Conservation (phyloP, 2,797 vertebrate species). For the Cyclura pinguis region DNA sequence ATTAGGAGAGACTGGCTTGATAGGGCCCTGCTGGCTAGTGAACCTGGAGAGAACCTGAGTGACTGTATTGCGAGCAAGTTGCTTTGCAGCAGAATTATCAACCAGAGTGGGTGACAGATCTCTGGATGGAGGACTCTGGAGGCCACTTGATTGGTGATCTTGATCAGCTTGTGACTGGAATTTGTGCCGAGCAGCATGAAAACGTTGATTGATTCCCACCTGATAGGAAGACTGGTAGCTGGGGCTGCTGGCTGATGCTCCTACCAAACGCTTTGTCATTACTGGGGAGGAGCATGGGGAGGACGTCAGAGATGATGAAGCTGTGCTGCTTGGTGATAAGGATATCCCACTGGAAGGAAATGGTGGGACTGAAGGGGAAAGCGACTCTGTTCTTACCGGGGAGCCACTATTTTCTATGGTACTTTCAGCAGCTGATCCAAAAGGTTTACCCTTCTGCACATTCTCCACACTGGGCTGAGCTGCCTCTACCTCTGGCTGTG, state of each 20-base stretch:
- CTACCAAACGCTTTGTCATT: slow-evolving; percentile 87
- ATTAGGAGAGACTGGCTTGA: slow-evolving; percentile 88
- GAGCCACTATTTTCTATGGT: slow-evolving; percentile 83
- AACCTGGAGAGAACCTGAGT: slow-evolving; percentile 98
- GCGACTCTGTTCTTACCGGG: slow-evolving; percentile 77
- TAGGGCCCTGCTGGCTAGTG: slow-evolving; percentile 91
- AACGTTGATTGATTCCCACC: slow-evolving; percentile 94
- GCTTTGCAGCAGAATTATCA: slow-evolving; percentile 92
- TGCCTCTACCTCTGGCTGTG: slow-evolving; percentile 59
- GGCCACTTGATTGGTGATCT: slow-evolving; percentile 86
- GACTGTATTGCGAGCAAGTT: slow-evolving; percentile 96
- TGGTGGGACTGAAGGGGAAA: slow-evolving; percentile 71
- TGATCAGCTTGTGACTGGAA: slow-evolving; percentile 95
- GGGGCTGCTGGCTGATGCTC: slow-evolving; percentile 83
- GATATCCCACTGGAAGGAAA: slow-evolving; percentile 78
- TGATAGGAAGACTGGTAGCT: slow-evolving; percentile 94
- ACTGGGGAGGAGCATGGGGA: slow-evolving; percentile 95
- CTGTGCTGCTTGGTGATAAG: slow-evolving; percentile 90
- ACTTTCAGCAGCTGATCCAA: slow-evolving; percentile 64
- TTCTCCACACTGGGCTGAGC: slow-evolving; percentile 60
- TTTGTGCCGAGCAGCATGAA: slow-evolving; percentile 96
- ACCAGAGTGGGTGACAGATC: slow-evolving; percentile 93
- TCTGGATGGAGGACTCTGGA: slow-evolving; percentile 86
- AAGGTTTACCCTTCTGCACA: slow-evolving; percentile 63
- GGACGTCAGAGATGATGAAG: slow-evolving; percentile 93